Percentiles rank a stretch among this genome's conserved stretches.
phyloP scores from a whole-genome alignment of 2,113 vertebrate species.

The Synodontis membranacea region DNA sequence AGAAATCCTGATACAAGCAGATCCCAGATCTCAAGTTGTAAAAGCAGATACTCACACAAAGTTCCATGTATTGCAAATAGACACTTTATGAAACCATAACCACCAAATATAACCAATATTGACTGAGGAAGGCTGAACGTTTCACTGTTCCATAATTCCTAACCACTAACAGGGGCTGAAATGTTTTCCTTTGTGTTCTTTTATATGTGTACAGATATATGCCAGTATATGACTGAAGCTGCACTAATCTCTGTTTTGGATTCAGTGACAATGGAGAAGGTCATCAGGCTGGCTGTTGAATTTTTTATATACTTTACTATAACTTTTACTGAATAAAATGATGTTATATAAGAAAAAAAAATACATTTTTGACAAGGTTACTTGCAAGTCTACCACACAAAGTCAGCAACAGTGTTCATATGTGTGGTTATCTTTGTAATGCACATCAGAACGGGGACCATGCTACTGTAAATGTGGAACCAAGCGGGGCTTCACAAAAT shows the following conservation, averaged over 20 bases:
- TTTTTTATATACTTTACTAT: neutral
- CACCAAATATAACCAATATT: neutral
- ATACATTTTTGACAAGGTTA: neutral
- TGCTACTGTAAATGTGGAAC: neutral
- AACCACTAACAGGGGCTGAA: neutral
- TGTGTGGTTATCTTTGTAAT: neutral
- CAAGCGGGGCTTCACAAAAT: neutral
- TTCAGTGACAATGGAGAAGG: neutral
- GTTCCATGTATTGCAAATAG: neutral
- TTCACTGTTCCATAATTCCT: neutral
- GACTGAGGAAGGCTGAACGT: neutral
- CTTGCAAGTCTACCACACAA: neutral
- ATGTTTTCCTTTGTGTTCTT: neutral
- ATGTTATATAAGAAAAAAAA: neutral
- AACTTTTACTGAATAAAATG: neutral
- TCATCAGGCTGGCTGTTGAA: neutral
- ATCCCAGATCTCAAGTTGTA: constrained; percentile 47
- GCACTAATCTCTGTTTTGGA: neutral
- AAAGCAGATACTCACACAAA: constrained; percentile 36
- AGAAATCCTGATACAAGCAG: constrained; percentile 42
- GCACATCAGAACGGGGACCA: neutral
- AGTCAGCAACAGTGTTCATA: neutral
- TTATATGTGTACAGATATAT: neutral
- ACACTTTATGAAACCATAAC: neutral
- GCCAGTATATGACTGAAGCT: neutral